Evolutionary conservation across 2,888 invertebrate genomes (phyloP), one percentile per base, ranked within the genome.

Genomic region (Torymus auratus): DNA sequence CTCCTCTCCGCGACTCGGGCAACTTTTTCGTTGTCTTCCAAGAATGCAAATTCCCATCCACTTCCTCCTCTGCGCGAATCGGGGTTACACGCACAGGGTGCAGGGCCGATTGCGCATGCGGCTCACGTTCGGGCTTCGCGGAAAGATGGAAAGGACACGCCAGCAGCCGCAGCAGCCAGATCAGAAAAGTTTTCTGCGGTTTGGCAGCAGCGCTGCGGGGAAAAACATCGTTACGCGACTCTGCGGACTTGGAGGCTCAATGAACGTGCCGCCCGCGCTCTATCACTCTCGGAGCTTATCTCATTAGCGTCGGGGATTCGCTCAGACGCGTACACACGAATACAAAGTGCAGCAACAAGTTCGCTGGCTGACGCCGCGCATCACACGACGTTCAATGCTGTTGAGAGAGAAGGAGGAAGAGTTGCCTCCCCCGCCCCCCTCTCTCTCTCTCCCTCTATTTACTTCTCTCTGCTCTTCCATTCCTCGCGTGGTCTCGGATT

Each of bases 311-410:
- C 20, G 58, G 67, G 61, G 55, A 61, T 77, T 61, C 61, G 55
- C 14, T 52, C 20, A 65, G 20, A 65, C 69, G 61, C 17, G 41
- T 13, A 41, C 61, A 55, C 28, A 14, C 10, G 72, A 67, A 73
- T 78, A 79, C 64, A 74, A 71, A 79, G 74, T 28, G 64, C 64
- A 65, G 74, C 74, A 79, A 74, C 79, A 79, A 79, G 79, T 79
- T 23, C 7, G 41, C 7, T 41, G 41, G 41, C 7, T 41, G 41
- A 41, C 7, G 41, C 41, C 41, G 41, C 5, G 7, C 41, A 41
- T 7, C 41, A 41, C 41, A 41, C 41, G 7, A 1, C 41, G 7
- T 41, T 41, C 41, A 41, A n/a, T n/a, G 41, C 7, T 5, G 41
- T 41, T 41, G 41, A 41, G 41, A 41, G 41, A 20, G 20, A 20